Percentiles rank a stretch among this genome's conserved stretches.
phyloP scores from a whole-genome alignment of 2,113 vertebrate species.

The Gasterosteus aculeatus region DNA sequence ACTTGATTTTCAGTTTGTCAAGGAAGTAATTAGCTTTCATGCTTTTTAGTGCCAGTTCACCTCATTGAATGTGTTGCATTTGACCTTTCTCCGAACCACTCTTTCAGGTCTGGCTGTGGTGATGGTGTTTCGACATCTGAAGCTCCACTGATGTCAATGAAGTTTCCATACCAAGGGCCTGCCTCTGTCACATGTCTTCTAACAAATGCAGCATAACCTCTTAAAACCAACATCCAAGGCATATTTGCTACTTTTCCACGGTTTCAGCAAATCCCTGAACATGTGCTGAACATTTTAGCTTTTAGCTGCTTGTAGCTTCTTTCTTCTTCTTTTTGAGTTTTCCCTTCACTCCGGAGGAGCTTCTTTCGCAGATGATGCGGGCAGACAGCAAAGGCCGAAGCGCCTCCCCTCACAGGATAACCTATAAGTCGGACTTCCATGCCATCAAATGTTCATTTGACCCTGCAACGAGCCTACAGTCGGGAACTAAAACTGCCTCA shows the following conservation, averaged over 20 bases:
- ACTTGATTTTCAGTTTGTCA: conserved; percentile 16
- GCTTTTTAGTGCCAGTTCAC: background rate
- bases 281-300: background rate
- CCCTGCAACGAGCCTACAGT: conserved; percentile 68
- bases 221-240: conserved; percentile 14
- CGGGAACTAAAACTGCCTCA: conserved; percentile 41
- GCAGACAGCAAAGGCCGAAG: conserved; percentile 89
- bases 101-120: conserved; percentile 28
- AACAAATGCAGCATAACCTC: conserved; percentile 20
- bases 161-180: conserved; percentile 17
- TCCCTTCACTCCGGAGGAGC: conserved; percentile 3
- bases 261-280: conserved; percentile 37
- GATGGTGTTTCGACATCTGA: conserved; percentile 4
- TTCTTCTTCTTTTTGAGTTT: conserved; percentile 4
- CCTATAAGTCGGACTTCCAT: conserved; percentile 92
- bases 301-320: conserved; percentile 10
- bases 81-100: conserved; percentile 1
- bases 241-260: conserved; percentile 5
- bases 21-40: background rate
- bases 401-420: conserved; percentile 90
- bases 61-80: background rate
- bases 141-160: conserved; percentile 26
- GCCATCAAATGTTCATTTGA: conserved; percentile 92
- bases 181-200: conserved; percentile 25
- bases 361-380: conserved; percentile 85